A percentile compares a stretch with the other conserved stretches of the same genome.
phyloP scores from a whole-genome alignment of 2,113 vertebrate species.

The Protobothrops flavoviridis region DNA sequence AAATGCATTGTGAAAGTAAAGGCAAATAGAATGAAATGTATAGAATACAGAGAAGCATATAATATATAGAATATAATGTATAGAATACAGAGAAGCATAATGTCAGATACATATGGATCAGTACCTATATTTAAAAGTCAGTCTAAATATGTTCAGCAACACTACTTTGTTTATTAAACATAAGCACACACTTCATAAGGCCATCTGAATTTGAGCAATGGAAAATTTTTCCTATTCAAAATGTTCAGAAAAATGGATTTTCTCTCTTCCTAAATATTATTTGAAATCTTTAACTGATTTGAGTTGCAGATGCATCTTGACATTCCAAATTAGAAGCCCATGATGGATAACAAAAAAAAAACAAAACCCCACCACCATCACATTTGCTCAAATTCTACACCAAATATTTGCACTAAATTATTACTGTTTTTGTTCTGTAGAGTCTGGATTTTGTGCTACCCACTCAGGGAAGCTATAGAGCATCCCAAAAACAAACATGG shows the following conservation, averaged over 20 bases:
- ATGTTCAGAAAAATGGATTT: neutral
- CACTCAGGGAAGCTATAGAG: neutral
- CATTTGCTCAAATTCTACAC: neutral
- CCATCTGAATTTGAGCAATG: neutral
- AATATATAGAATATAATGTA: neutral
- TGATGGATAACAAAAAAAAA: neutral
- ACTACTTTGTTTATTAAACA: neutral
- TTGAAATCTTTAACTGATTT: neutral
- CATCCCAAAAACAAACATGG: neutral
- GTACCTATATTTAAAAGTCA: neutral
- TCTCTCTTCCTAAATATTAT: neutral
- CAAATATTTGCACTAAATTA: neutral
- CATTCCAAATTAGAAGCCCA: neutral
- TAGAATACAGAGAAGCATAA: neutral
- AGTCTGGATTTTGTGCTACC: neutral
- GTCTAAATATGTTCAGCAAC: neutral
- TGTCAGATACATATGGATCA: neutral
- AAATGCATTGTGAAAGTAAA: neutral
- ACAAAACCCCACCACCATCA: neutral
- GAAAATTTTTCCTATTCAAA: neutral
- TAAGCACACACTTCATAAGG: neutral
- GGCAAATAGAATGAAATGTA: neutral
- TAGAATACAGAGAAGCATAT: neutral
- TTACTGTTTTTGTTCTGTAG: neutral
- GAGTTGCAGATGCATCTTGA: neutral